Conservation (phyloP, 2,113 vertebrate species). For the Callorhinus ursinus region DNA sequence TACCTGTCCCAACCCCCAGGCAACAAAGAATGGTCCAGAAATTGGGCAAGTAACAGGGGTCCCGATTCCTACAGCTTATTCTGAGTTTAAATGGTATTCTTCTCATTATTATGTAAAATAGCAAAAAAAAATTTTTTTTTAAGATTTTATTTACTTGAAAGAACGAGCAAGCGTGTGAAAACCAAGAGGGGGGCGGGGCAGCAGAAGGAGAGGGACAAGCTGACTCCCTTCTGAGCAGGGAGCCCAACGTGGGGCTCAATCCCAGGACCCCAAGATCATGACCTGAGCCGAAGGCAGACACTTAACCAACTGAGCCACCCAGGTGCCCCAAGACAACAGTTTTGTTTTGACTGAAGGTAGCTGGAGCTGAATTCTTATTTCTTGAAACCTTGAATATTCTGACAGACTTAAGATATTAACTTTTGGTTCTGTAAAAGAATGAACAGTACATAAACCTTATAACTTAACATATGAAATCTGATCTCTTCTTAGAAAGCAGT, state of each 20-base stretch:
- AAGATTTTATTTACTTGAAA: no score
- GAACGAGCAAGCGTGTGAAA: no score
- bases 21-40: not conserved
- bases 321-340: not conserved
- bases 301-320: not conserved
- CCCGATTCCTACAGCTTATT: not conserved
- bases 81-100: not conserved
- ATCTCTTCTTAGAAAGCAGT: slow-evolving; percentile 59
- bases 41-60: not conserved
- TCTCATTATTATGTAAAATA: not conserved
- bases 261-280: not conserved
- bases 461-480: not conserved
- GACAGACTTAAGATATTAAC: not conserved
- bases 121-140: not conserved
- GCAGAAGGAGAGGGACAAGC: no score
- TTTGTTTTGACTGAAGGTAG: not conserved
- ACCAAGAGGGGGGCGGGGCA: no score
- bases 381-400: not conserved
- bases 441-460: not conserved
- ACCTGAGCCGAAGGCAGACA: not conserved
- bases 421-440: not conserved
- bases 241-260: not conserved
- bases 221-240: not conserved
- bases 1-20: not conserved
- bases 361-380: not conserved